These are phyloP conservation scores for Dolomedes plantarius DNA, from an alignment of 2,888 invertebrate genomes.

Conservation along the genomic window DNA sequence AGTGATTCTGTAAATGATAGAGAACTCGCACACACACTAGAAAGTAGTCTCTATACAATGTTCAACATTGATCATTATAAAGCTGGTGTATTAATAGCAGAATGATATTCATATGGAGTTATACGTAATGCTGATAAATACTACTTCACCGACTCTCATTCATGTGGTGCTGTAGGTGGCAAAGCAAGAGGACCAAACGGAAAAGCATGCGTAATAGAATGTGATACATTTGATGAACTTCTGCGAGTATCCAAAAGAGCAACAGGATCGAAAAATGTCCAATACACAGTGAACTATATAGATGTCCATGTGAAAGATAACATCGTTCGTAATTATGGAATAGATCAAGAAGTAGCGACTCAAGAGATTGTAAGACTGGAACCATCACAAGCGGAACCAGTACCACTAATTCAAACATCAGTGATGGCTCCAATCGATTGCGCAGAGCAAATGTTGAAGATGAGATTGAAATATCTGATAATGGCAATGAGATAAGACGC, in stretches of 20 bases:
- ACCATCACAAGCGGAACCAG: conserved; percentile 25
- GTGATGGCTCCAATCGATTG: conserved; percentile 35
- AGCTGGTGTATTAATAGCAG: conserved; percentile 31
- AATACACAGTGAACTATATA: conserved; percentile 40
- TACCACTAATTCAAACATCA: conserved; percentile 37
- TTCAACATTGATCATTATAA: conserved; percentile 23
- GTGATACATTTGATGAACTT: conserved; percentile 54
- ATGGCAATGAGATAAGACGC: conserved; percentile 34
- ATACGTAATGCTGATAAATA: conserved; percentile 33
- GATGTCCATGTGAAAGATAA: conserved; percentile 30
- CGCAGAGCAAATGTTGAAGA: conserved; percentile 35
- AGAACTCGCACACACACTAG: too few species aligned
- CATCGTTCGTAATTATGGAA: conserved; percentile 38
- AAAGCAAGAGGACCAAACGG: conserved; percentile 31
- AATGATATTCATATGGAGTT: conserved; percentile 40
- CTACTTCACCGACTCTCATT: conserved; percentile 47
- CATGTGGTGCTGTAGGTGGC: too few species aligned
- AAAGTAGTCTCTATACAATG: too few species aligned
- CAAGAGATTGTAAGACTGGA: conserved; percentile 20
- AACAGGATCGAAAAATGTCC: conserved; percentile 31
- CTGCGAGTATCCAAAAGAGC: conserved; percentile 15
- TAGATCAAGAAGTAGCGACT: conserved; percentile 29
- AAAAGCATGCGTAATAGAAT: conserved; percentile 55
- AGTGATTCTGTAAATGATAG: too few species aligned
- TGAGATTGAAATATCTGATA: conserved; percentile 28